Evolutionary conservation across 2,888 invertebrate genomes (phyloP), one percentile per base, ranked within the genome.

Genomic region (Torymus aiolomorphi): DNA sequence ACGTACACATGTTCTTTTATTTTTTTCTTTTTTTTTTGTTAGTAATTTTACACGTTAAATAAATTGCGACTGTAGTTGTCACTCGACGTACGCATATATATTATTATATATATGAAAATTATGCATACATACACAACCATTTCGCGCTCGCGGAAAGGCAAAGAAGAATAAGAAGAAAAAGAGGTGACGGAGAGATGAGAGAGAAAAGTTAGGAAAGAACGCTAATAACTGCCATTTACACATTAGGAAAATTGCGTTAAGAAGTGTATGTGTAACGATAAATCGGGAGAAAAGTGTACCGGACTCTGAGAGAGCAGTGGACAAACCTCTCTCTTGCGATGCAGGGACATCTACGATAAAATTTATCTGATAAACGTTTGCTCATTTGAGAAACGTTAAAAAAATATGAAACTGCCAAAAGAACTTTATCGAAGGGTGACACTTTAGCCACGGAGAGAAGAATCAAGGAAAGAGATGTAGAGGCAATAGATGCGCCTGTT

Each of bases 41-140:
- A 57, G 69, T 69, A 76, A 80, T 74, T 80, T 80, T 80, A 73
- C 73, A 73, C 63, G 42, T 63, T 69, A 57, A 76, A 69, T 62
- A 24, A 62, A 69, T 78, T 31, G 75, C 71, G 75, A 75, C 49
- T 76, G 69, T 81, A 71, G 59, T 78, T 78, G 66, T 78, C 66
- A 75, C 66, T 72, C 12, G 54, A 75, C 72, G 42, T 81, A 76
- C 65, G 78, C 54, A 83, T 80, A 83, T 80, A 82, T 81, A 84
- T 82, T 83, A 82, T 81, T 83, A 83, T 81, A 82, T 78, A 83
- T 82, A 83, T 81, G 57, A 77, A 67, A 75, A 70, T 75, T 71
- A 76, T 71, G 74, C 63, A 76, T 74, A 69, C 66, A 71, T 80
- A 73, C 71, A 81, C 62, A 77, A 78, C 65, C 51, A 51, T 81